These are phyloP conservation scores for Polymixis flavicincta DNA, from an alignment of 2,888 invertebrate species.

Conservation along the genomic window DNA sequence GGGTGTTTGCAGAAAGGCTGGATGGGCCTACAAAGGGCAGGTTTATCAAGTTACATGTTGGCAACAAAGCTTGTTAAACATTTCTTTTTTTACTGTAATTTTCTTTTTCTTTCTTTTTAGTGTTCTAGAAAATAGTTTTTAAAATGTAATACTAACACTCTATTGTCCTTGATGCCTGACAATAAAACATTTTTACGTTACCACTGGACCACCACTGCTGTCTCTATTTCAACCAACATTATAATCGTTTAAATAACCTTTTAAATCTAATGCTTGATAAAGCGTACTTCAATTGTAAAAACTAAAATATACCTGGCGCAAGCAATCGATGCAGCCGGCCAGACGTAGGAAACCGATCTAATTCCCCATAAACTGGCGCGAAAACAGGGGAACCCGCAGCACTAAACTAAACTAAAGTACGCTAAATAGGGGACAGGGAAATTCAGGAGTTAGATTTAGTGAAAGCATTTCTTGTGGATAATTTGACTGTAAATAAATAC, in stretches of 20 bases:
- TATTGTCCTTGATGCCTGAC: too few relatives aligned
- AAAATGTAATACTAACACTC: too few relatives aligned
- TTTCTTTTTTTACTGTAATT: too few relatives aligned
- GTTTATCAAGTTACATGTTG: too few relatives aligned
- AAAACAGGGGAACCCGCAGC: slow-evolving; percentile 50
- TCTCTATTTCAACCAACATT: too few relatives aligned
- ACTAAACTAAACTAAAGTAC: slow-evolving; percentile 57
- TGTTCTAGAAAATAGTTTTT: too few relatives aligned
- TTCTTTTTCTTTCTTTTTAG: too few relatives aligned
- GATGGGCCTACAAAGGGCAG: too few relatives aligned
- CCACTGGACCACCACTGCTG: too few relatives aligned
- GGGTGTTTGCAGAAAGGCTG: too few relatives aligned
- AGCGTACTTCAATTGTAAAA: not conserved
- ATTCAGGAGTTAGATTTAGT: slow-evolving; percentile 40
- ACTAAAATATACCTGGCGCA: slow-evolving; percentile 29
- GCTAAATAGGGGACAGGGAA: slow-evolving; percentile 27
- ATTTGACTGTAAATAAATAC: slow-evolving; percentile 16
- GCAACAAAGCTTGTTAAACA: too few relatives aligned
- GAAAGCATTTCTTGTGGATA: slow-evolving; percentile 24
- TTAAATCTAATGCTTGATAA: not conserved
- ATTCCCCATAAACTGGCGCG: slow-evolving; percentile 59
- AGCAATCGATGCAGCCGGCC: slow-evolving; percentile 50
- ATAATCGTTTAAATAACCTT: not conserved
- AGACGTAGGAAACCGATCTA: slow-evolving; percentile 54
- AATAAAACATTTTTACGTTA: too few relatives aligned